Conservation (phyloP, 2,797 vertebrate species). For the Varecia variegata region DNA sequence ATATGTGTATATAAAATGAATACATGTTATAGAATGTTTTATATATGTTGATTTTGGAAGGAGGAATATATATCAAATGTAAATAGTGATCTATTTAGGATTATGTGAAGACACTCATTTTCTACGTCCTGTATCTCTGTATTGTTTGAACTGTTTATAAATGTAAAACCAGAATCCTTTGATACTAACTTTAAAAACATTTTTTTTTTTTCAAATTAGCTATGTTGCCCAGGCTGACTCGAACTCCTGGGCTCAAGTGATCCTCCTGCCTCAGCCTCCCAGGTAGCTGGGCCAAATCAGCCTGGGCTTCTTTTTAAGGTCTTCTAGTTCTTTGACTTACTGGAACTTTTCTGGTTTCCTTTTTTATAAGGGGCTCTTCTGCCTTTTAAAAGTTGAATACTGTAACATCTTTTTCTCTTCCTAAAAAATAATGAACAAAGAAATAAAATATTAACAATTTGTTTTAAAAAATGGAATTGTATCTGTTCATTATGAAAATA, state of each 20-base stretch:
- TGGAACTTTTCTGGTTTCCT: background rate
- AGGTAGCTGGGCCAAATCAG: background rate
- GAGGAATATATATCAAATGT: background rate
- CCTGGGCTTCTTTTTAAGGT: background rate
- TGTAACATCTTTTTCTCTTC: background rate
- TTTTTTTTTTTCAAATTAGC: background rate
- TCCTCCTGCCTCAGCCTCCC: background rate
- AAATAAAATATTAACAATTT: background rate
- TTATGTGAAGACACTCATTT: background rate
- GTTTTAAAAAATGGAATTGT: background rate
- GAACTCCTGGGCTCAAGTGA: background rate
- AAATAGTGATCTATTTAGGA: background rate
- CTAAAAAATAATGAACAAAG: background rate
- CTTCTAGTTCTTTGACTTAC: background rate
- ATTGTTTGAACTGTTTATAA: constrained; percentile 14
- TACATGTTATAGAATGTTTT: background rate
- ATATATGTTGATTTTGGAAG: background rate
- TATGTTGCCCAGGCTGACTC: background rate
- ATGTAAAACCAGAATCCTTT: background rate
- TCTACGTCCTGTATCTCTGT: background rate
- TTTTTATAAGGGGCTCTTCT: background rate
- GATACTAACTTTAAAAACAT: background rate
- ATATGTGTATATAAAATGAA: background rate
- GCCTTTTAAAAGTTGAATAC: background rate
- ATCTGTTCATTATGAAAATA: background rate